These are phyloP conservation scores for Cyprichromis sp. DNA, from an alignment of 2,113 vertebrate genomes.

Conservation along the genomic window DNA sequence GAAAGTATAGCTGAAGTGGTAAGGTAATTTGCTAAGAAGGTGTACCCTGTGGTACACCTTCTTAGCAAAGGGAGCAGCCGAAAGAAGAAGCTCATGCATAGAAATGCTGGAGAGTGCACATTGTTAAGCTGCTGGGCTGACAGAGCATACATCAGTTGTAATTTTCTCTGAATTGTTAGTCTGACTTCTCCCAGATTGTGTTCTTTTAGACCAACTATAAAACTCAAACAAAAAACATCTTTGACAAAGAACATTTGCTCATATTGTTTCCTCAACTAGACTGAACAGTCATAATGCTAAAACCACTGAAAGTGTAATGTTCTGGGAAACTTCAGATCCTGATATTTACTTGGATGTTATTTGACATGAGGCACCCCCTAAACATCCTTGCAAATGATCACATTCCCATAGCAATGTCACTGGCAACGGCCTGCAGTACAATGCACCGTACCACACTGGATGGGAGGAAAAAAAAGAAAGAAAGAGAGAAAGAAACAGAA, in stretches of 20 bases:
- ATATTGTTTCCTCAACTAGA: not conserved
- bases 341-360: not conserved
- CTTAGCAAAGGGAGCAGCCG: not conserved
- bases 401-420: not conserved
- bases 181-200: not conserved
- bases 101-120: not conserved
- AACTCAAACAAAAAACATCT: not conserved
- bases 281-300: not conserved
- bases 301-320: not conserved
- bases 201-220: not conserved
- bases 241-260: not conserved
- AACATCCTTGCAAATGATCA: not conserved
- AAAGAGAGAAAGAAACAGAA: not conserved
- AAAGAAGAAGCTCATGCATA: not conserved
- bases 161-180: not conserved
- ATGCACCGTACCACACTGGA: not conserved
- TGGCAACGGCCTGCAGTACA: not conserved
- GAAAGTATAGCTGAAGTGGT: not conserved
- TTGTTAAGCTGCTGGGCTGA: not conserved
- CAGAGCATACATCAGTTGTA: not conserved
- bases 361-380: not conserved
- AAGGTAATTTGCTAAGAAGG: not conserved
- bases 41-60: not conserved
- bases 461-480: accelerated
- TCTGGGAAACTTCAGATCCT: not conserved